Conservation (phyloP, 2,797 vertebrate species). For the Trachurus trachurus region DNA sequence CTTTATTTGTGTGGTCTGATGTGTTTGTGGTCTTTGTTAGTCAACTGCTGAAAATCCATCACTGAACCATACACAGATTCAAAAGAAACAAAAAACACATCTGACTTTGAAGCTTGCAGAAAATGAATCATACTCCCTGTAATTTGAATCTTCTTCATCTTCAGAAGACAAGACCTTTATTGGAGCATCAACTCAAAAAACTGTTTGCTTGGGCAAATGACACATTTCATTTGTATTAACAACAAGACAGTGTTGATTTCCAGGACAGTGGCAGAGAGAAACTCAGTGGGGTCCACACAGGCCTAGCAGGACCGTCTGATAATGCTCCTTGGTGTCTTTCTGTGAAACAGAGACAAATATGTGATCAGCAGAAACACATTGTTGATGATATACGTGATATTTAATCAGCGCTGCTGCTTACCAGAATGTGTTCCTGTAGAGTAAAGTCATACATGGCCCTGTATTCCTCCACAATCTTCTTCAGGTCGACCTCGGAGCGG, state of each 20-base stretch:
- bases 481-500: conserved; percentile 92
- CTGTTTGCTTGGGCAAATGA: background rate
- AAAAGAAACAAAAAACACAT: no score
- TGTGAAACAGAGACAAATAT: conserved; percentile 71
- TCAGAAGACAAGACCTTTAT: conserved; percentile 19
- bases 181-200: conserved; percentile 12
- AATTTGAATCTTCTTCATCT: background rate
- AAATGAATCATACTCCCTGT: background rate
- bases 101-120: background rate
- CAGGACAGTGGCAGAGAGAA: background rate
- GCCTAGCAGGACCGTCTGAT: conserved; percentile 88
- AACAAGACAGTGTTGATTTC: background rate
- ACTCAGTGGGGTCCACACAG: conserved; percentile 87
- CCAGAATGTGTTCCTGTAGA: conserved; percentile 89
- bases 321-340: conserved; percentile 92
- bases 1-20: background rate
- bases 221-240: background rate
- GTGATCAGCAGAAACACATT: background rate
- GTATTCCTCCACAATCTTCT: conserved; percentile 90
- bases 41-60: no score
- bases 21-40: background rate
- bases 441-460: conserved; percentile 81
- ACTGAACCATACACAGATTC: no score
- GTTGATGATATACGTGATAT: background rate
- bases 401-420: conserved; percentile 57